A percentile compares a stretch with the other conserved stretches of the same genome.
These are phyloP conservation scores for Apolygus lucorum DNA, from an alignment of 1,140 invertebrate species.

Conservation along the genomic window DNA sequence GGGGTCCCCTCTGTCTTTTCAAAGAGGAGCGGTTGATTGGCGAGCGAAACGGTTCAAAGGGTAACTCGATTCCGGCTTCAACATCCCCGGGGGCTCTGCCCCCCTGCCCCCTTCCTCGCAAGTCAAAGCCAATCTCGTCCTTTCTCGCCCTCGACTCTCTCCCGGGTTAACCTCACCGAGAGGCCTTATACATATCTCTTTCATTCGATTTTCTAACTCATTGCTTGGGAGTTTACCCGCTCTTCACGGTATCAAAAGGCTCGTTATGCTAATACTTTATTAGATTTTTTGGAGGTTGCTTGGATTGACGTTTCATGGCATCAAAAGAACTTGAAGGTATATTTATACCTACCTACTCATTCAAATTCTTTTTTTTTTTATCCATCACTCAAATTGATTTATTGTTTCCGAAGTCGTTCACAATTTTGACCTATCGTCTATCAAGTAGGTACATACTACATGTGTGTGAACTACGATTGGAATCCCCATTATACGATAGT, in stretches of 20 bases:
- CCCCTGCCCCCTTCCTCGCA: not conserved
- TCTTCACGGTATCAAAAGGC: not conserved
- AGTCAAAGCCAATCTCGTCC: not conserved
- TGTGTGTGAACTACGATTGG: no score
- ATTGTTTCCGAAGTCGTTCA: no score
- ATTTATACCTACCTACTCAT: no score
- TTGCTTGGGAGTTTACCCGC: not conserved
- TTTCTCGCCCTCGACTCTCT: not conserved
- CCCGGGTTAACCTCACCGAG: not conserved
- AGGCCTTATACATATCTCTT: not conserved
- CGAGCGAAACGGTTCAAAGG: not conserved
- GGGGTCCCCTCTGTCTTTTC: not conserved
- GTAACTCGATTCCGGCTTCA: not conserved
- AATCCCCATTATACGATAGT: no score
- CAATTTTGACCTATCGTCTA: no score
- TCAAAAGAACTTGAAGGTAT: no score
- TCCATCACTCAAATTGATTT: no score
- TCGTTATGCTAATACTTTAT: not conserved
- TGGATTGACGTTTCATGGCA: no score
- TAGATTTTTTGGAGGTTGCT: not conserved
- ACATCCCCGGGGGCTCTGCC: not conserved
- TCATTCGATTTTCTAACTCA: not conserved
- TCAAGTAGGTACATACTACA: no score
- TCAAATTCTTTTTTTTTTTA: no score
- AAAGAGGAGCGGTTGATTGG: not conserved